Conservation (phyloP, 2,888 invertebrate genomes). For the Ichneumoninae sp. region DNA sequence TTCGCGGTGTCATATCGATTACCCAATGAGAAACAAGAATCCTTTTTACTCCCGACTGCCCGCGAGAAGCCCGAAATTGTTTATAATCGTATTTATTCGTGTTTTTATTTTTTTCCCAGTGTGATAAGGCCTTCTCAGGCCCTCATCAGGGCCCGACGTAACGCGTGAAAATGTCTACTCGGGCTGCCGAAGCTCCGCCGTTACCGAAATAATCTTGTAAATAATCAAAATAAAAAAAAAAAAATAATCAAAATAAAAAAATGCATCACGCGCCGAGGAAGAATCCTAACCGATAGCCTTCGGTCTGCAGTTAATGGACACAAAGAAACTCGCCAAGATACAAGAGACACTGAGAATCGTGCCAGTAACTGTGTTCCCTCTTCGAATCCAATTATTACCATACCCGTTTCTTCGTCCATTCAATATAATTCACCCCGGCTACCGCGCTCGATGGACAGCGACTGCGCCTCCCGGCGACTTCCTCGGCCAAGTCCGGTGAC, state of each 20-base stretch:
- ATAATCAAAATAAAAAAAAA: background rate
- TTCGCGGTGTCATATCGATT: too few relatives aligned
- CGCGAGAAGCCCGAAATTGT: too few relatives aligned
- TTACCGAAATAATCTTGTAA: background rate
- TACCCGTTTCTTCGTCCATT: background rate
- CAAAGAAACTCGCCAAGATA: background rate
- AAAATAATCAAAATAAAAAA: background rate
- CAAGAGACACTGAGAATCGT: background rate
- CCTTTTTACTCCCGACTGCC: too few relatives aligned
- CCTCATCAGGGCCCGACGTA: too few relatives aligned
- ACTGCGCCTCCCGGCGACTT: constrained; percentile 5
- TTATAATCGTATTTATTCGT: too few relatives aligned
- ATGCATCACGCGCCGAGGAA: background rate
- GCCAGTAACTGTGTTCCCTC: background rate
- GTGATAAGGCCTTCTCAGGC: too few relatives aligned
- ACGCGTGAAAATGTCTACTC: too few relatives aligned
- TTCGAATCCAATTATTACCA: background rate
- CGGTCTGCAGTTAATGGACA: background rate
- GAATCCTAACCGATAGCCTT: background rate
- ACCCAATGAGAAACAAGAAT: too few relatives aligned
- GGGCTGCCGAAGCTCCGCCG: constrained; percentile 5
- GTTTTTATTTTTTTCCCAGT: too few relatives aligned
- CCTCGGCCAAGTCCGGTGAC: constrained; percentile 62
- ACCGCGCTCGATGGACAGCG: constrained; percentile 48
- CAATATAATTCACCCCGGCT: background rate